phyloP scores from a whole-genome alignment of 2,797 vertebrate genomes.

The Pelodytes ibericus region DNA sequence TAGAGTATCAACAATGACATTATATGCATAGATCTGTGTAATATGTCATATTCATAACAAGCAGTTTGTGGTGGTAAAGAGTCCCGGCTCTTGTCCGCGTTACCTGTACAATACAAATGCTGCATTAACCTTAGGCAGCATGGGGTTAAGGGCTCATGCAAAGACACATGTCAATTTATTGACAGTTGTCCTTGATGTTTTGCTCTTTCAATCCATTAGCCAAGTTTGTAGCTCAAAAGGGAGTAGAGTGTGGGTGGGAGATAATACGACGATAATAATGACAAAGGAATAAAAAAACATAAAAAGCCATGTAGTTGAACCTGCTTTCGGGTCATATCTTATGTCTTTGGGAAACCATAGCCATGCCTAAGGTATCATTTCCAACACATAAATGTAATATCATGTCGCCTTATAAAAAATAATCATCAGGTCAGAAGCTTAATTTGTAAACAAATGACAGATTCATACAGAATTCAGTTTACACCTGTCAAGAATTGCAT shows the following conservation, averaged over 20 bases:
- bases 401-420: neutral
- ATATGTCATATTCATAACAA: no score
- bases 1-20: no score
- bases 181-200: slow-evolving; percentile 32
- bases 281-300: slow-evolving; percentile 37
- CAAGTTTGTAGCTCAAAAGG: slow-evolving; percentile 20
- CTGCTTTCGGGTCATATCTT: neutral
- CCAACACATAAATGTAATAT: neutral
- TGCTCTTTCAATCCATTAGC: slow-evolving; percentile 29
- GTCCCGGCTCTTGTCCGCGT: no score
- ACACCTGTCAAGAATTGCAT: no score
- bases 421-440: neutral
- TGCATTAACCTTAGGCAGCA: slow-evolving; percentile 25
- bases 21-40: no score
- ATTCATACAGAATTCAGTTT: no score
- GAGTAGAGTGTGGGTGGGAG: neutral
- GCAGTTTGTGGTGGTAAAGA: no score
- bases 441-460: no score
- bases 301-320: slow-evolving; percentile 42
- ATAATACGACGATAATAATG: slow-evolving; percentile 27
- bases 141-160: slow-evolving; percentile 24
- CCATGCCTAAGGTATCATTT: neutral
- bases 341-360: neutral
- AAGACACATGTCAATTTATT: slow-evolving; percentile 42
- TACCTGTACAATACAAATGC: slow-evolving; percentile 13